A percentile compares a stretch with the other conserved stretches of the same genome.
Evolutionary conservation across 2,113 vertebrate species (phyloP).

Genomic region (Columba livia): DNA sequence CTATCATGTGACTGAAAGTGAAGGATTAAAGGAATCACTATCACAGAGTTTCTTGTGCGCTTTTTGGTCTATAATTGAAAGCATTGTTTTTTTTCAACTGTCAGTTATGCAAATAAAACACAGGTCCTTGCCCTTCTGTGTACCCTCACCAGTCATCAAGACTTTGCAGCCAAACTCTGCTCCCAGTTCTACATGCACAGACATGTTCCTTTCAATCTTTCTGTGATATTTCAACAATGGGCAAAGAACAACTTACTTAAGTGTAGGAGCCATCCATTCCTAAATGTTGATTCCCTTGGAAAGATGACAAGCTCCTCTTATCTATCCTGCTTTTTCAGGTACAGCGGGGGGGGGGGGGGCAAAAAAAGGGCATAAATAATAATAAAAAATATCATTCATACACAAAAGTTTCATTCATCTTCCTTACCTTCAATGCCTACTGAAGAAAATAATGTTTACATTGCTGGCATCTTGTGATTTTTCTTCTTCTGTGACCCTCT

Average conservation of each 20-base stretch:
- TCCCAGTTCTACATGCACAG: constrained; percentile 19
- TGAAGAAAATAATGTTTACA: not conserved
- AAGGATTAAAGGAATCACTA: constrained; percentile 19
- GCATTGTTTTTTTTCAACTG: not conserved
- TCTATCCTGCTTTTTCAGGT: not conserved
- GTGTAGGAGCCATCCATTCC: not conserved
- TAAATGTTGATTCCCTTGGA: not conserved
- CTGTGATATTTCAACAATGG: not conserved
- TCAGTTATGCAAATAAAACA: constrained; percentile 28
- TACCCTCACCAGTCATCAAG: not conserved
- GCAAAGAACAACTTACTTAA: not conserved
- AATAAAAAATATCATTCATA: not conserved
- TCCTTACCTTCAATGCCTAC: not conserved
- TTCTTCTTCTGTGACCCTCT: not conserved
- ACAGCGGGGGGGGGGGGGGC: not conserved
- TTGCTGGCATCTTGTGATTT: not conserved
- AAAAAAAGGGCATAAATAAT: not conserved
- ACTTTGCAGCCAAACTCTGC: constrained; percentile 12
- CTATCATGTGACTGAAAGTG: constrained; percentile 20
- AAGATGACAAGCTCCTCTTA: not conserved
- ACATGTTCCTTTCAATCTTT: constrained; percentile 15
- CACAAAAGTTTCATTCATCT: not conserved
- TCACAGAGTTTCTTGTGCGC: not conserved
- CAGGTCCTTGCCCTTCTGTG: not conserved
- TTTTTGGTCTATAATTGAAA: constrained; percentile 9